Conservation (phyloP, 2,888 invertebrate genomes). For the Brachyopa scutellaris region DNA sequence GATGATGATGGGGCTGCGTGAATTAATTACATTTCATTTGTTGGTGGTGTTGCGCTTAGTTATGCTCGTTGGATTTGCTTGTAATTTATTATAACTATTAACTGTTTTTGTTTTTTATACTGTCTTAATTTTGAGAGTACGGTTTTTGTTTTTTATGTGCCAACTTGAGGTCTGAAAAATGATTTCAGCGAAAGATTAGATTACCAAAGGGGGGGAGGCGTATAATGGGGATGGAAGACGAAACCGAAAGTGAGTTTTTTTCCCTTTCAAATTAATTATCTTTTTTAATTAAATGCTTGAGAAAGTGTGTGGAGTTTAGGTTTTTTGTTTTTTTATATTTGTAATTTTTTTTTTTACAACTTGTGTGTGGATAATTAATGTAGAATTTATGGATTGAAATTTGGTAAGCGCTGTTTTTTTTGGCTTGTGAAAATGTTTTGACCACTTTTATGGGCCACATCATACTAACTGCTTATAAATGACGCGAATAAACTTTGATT, state of each 20-base stretch:
- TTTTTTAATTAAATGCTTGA: conserved; percentile 30
- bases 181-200: conserved; percentile 10
- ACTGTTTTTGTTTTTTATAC: background rate
- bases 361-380: too few species aligned
- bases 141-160: background rate
- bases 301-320: conserved; percentile 12
- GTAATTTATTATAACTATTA: conserved; percentile 43
- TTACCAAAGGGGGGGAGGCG: too few species aligned
- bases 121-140: conserved; percentile 17
- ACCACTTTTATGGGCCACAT: too few species aligned
- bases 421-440: too few species aligned
- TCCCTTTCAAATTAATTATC: conserved; percentile 25
- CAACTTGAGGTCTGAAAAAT: conserved; percentile 20
- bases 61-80: conserved; percentile 29
- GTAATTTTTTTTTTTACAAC: too few species aligned
- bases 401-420: too few species aligned
- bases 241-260: conserved; percentile 7
- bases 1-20: conserved; percentile 49
- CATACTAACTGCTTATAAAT: too few species aligned
- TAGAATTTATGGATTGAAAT: too few species aligned
- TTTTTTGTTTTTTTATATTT: too few species aligned
- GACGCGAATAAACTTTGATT: conserved; percentile 35
- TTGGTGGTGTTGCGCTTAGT: background rate
- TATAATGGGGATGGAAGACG: background rate
- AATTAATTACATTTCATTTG: conserved; percentile 36